Conservation (phyloP, 30 jellyfish, hydroid and myxozoan genomes). For the Clytia hemisphaerica region DNA sequence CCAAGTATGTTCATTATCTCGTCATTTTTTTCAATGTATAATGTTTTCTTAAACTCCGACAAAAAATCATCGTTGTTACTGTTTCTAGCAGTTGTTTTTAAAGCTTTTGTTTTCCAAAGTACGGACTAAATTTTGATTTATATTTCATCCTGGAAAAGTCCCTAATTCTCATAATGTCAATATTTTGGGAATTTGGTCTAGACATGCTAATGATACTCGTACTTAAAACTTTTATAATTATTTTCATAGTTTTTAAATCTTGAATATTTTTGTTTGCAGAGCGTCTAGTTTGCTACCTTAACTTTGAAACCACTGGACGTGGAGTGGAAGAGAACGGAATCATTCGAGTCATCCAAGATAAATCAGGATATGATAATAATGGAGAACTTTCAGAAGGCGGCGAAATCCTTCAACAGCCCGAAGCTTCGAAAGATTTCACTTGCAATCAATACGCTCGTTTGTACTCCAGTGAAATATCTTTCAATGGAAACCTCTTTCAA, state of each 20-base stretch:
- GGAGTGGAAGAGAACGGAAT: constrained; percentile 56
- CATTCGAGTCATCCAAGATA: constrained; percentile 50
- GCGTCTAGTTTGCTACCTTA: constrained; percentile 80
- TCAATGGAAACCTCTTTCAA: constrained; percentile 41
- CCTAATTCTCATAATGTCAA: too few relatives aligned
- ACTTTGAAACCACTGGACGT: constrained; percentile 59
- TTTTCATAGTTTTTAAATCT: neutral
- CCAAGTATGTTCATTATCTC: constrained; percentile 17
- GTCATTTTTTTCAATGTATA: neutral
- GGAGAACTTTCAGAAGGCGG: constrained; percentile 42
- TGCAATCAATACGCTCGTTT: constrained; percentile 91
- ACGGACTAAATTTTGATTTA: too few relatives aligned
- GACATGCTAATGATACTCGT: too few relatives aligned
- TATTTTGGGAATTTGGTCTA: too few relatives aligned
- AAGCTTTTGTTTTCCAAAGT: too few relatives aligned
- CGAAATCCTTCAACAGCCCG: constrained; percentile 11
- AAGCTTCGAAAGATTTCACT: constrained; percentile 42
- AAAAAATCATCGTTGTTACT: neutral
- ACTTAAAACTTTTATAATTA: too few relatives aligned
- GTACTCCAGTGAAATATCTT: constrained; percentile 25
- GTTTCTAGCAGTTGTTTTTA: too few relatives aligned
- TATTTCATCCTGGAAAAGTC: too few relatives aligned
- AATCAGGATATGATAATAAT: constrained; percentile 87
- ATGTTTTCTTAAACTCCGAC: neutral
- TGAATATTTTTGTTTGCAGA: constrained; percentile 38